Conservation (phyloP, 2,888 invertebrate species). For the Zhuqinia jingwanae region DNA sequence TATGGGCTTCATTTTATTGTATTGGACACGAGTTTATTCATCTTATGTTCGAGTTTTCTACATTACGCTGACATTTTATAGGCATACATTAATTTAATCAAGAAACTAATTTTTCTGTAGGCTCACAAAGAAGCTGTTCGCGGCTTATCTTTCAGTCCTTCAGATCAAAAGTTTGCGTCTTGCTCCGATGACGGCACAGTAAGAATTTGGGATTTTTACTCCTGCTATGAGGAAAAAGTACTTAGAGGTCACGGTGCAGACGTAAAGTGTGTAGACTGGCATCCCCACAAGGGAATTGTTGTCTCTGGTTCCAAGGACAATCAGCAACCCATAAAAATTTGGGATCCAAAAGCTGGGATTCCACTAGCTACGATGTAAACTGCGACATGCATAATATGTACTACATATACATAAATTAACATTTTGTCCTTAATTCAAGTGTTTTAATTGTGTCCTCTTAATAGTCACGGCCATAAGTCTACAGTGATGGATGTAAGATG, state of each 20-base stretch:
- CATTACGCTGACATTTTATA: too few species aligned
- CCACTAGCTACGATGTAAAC: slow-evolving; percentile 95
- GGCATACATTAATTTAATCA: too few species aligned
- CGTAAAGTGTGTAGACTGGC: slow-evolving; percentile 99
- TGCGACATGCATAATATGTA: too few species aligned
- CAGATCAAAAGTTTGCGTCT: slow-evolving; percentile 98
- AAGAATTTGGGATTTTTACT: slow-evolving; percentile 98
- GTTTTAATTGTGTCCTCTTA: too few species aligned
- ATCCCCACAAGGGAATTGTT: slow-evolving; percentile 97
- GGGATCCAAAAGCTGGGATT: slow-evolving; percentile 98
- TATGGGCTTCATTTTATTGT: too few species aligned
- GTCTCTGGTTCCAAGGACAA: slow-evolving; percentile 99
- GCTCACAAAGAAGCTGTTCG: slow-evolving; percentile 99
- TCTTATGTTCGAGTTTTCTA: too few species aligned
- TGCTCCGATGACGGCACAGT: slow-evolving; percentile 99
- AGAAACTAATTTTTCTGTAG: slow-evolving; percentile 56
- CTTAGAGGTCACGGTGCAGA: slow-evolving; percentile 98
- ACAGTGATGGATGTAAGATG: slow-evolving; percentile 99
- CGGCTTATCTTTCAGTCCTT: slow-evolving; percentile 99
- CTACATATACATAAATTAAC: too few species aligned
- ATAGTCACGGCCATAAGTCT: slow-evolving; percentile 98
- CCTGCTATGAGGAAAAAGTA: slow-evolving; percentile 97
- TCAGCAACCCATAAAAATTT: slow-evolving; percentile 99
- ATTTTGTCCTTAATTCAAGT: neutral
- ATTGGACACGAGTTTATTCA: too few species aligned